Conservation (phyloP, 2,888 invertebrate genomes). For the Uropetala carovei region DNA sequence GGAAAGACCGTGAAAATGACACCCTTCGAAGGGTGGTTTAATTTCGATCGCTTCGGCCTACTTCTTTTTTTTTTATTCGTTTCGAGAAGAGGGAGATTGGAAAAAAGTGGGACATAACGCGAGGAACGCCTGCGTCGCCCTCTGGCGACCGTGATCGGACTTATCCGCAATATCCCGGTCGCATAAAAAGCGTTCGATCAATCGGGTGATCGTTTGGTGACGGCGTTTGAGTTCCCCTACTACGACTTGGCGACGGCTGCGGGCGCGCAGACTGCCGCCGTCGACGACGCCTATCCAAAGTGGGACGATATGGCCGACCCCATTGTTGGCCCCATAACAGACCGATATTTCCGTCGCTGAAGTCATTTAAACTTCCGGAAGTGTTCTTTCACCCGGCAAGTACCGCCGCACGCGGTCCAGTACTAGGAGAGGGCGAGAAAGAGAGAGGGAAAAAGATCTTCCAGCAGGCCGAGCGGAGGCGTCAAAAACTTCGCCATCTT, state of each 20-base stretch:
- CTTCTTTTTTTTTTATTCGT: too few relatives aligned
- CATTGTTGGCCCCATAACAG: conserved; percentile 10
- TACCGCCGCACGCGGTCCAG: not conserved
- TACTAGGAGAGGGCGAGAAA: not conserved
- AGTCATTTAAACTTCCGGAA: conserved; percentile 24
- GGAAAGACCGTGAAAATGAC: too few relatives aligned
- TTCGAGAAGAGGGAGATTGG: not conserved
- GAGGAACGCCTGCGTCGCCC: not conserved
- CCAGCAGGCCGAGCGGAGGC: not conserved
- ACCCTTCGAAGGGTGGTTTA: too few relatives aligned
- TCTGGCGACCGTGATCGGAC: conserved; percentile 36
- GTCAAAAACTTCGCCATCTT: not conserved
- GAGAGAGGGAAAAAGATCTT: not conserved
- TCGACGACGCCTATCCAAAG: not conserved
- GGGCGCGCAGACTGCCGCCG: not conserved
- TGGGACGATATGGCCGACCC: not conserved
- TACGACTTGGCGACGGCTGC: not conserved
- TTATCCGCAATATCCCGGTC: conserved; percentile 42
- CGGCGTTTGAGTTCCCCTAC: not conserved
- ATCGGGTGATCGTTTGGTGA: conserved; percentile 1
- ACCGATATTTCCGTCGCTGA: not conserved
- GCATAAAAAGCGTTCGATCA: conserved; percentile 39
- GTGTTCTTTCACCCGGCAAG: not conserved
- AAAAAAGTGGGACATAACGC: conserved; percentile 6
- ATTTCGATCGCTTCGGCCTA: too few relatives aligned